Base-by-base conservation (phyloP, 2,888 invertebrate genomes). In the Phalera bucephala region DNA sequence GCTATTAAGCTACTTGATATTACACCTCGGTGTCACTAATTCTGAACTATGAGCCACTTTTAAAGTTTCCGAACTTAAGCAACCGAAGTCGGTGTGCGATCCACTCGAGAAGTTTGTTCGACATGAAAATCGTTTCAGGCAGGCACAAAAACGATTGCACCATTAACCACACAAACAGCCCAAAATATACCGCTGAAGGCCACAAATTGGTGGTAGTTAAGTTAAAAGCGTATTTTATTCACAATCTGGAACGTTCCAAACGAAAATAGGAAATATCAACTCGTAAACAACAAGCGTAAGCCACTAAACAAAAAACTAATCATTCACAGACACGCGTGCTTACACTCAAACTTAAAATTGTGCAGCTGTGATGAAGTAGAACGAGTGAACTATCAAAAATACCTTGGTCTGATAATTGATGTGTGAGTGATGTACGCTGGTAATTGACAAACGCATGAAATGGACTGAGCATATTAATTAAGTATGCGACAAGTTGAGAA, bases 71-170 rank as follows among this genome's bases (percentile, higher is more conserved):
- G 27, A 51, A 57, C 45, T 52, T 52, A 38, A 15, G 39, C 36
- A 43, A 46, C 40, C 28, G 19, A 56, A n/a, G n/a, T n/a, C n/a
- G n/a, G n/a, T n/a, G n/a, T n/a, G n/a, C n/a, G n/a, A 58, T 52
- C 52, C 39, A 51, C 60, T 68, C 53, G 38, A 49, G 29, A 73
- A 67, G 51, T 74, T 71, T 44, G 23, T 45, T 56, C 25, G 48
- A 72, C 74, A 73, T 38, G 75, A 59, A 67, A 75, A 69, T 49
- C 69, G 63, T 72, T 74, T 75, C 49, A 72, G 48, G 36, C 21
- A 21, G 36, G 33, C 33, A 49, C 30, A 49, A 40, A 45, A 50
- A 47, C n/a, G 21, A 36, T 33, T 33, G 22, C 6, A 42, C 31
- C 10, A 22, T 39, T 28, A 36, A 36, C 40, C 37, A 38, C 36